These are phyloP conservation scores for Salmo trutta DNA, from an alignment of 2,797 vertebrate species.

Conservation along the genomic window DNA sequence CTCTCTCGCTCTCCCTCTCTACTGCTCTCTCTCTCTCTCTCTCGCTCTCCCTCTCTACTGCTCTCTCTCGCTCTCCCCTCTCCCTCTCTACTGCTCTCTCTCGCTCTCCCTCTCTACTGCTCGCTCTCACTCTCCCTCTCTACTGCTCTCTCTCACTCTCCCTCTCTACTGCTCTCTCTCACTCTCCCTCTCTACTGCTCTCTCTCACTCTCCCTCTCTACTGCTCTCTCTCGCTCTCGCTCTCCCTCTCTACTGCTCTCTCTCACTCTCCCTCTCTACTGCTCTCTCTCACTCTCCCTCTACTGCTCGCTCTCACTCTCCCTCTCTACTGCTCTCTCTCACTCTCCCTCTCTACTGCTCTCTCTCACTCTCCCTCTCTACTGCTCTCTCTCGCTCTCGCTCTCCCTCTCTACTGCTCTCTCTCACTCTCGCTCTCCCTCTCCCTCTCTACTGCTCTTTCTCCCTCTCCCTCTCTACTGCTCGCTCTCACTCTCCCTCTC, in stretches of 20 bases:
- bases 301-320: no score
- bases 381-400: not conserved
- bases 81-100: no score
- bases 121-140: no score
- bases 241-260: constrained; percentile 8
- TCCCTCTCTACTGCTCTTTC: no score
- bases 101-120: no score
- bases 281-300: not conserved
- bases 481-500: no score
- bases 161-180: no score
- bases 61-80: constrained; percentile 1
- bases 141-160: no score
- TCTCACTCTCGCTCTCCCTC: not conserved
- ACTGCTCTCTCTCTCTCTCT: not conserved
- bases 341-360: not conserved
- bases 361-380: not conserved
- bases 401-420: not conserved
- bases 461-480: no score
- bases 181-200: no score
- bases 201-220: no score
- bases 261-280: not conserved
- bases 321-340: not conserved
- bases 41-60: not conserved
- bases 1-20: not conserved
- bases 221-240: no score